Percentiles rank a stretch among this genome's conserved stretches.
phyloP scores from a whole-genome alignment of 2,113 vertebrate genomes.

The Cervus canadensis region DNA sequence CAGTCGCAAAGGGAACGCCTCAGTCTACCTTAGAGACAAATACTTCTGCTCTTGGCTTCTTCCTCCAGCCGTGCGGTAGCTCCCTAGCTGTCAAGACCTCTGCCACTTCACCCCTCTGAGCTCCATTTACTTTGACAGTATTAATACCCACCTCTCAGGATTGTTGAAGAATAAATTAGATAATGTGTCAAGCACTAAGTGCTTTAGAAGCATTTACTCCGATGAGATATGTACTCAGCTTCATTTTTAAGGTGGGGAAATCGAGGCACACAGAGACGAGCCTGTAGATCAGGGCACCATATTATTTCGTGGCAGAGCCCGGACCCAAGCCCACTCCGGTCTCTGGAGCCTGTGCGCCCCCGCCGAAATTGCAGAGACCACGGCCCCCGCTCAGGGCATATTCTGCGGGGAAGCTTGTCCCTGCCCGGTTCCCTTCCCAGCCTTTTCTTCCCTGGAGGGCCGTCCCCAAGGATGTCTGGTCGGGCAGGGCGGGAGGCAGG shows the following conservation, averaged over 20 bases:
- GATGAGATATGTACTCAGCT: not conserved
- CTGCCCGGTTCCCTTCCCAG: not conserved
- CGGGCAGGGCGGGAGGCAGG: not conserved
- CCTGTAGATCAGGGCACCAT: rapidly evolving
- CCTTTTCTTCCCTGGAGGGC: not conserved
- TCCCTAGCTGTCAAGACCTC: conserved; percentile 22
- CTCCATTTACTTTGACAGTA: conserved; percentile 14
- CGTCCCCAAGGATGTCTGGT: not conserved
- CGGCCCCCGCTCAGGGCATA: not conserved
- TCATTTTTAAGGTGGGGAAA: not conserved
- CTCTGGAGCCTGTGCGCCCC: not conserved
- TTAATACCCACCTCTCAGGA: conserved; percentile 44
- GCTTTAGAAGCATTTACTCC: not conserved
- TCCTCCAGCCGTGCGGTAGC: not conserved
- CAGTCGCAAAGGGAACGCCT: not conserved
- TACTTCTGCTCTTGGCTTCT: not conserved
- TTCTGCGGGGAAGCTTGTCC: not conserved
- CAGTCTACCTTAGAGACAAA: not conserved
- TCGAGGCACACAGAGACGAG: not conserved
- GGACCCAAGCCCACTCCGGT: not conserved
- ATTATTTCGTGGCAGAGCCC: not conserved
- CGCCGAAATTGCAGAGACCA: not conserved
- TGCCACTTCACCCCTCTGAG: not conserved
- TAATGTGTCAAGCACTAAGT: conserved; percentile 7
- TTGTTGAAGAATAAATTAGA: conserved; percentile 50